Conservation (phyloP, 2,113 vertebrate species). For the Genyomyrus donnyi region DNA sequence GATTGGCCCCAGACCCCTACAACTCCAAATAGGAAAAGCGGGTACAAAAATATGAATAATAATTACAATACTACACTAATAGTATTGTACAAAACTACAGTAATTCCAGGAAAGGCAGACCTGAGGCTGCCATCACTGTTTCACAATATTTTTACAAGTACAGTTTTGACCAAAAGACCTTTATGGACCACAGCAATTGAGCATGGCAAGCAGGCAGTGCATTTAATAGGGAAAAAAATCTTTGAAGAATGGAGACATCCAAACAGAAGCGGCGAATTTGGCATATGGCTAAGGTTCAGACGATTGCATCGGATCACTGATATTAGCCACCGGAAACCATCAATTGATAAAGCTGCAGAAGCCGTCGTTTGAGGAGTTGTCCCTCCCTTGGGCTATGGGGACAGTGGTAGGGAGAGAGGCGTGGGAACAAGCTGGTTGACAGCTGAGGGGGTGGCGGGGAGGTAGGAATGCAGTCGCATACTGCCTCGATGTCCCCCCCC, state of each 20-base stretch:
- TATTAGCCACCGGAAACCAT: constrained; percentile 5
- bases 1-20: background rate
- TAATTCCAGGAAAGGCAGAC: background rate
- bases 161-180: background rate
- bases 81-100: background rate
- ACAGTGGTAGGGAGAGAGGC: background rate
- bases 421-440: background rate
- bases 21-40: background rate
- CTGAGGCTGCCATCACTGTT: background rate
- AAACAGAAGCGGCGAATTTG: background rate
- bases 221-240: background rate
- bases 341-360: constrained; percentile 7
- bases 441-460: background rate
- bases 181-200: background rate
- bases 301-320: constrained; percentile 7
- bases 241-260: constrained; percentile 2
- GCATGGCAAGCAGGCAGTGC: background rate
- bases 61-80: background rate
- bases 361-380: background rate
- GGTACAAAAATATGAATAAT: background rate
- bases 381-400: background rate
- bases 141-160: background rate
- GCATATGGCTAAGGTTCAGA: background rate
- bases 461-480: background rate
- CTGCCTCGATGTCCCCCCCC: background rate